A percentile compares a stretch with the other conserved stretches of the same genome.
These are phyloP conservation scores for Luscinia luscinia DNA, from an alignment of 2,797 vertebrate species.

Conservation along the genomic window DNA sequence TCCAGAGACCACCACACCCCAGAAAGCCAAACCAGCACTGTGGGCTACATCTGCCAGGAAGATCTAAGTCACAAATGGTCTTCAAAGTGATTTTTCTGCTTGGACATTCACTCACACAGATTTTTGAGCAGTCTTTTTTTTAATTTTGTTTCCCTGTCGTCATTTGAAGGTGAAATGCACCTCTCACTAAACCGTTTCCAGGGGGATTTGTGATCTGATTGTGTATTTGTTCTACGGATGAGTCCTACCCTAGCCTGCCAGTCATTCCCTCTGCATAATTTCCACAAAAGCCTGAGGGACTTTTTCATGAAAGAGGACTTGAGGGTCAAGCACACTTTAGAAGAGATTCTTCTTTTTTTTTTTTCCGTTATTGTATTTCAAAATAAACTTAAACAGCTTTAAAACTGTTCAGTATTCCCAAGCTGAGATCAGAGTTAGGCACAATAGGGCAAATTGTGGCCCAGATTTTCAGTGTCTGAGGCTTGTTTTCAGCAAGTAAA, in stretches of 20 bases:
- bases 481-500: not conserved
- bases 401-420: not conserved
- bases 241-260: not conserved
- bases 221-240: slow-evolving; percentile 55
- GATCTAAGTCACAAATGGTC: not conserved
- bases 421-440: not conserved
- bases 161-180: slow-evolving; percentile 11
- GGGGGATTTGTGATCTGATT: slow-evolving; percentile 17
- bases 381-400: slow-evolving; percentile 46
- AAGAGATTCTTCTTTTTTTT: not conserved
- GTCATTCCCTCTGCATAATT: slow-evolving; percentile 35
- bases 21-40: not conserved
- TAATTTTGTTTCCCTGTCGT: not conserved
- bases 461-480: not conserved
- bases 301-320: slow-evolving; percentile 41
- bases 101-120: accelerated
- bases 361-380: not conserved
- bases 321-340: slow-evolving; percentile 46
- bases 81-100: not conserved
- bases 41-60: accelerated
- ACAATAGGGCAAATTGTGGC: slow-evolving; percentile 26
- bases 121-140: not conserved
- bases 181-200: not conserved
- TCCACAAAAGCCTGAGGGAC: slow-evolving; percentile 31
- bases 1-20: not conserved